Evolutionary conservation across 2,888 invertebrate species (phyloP).

Genomic region (Agrochola macilenta): DNA sequence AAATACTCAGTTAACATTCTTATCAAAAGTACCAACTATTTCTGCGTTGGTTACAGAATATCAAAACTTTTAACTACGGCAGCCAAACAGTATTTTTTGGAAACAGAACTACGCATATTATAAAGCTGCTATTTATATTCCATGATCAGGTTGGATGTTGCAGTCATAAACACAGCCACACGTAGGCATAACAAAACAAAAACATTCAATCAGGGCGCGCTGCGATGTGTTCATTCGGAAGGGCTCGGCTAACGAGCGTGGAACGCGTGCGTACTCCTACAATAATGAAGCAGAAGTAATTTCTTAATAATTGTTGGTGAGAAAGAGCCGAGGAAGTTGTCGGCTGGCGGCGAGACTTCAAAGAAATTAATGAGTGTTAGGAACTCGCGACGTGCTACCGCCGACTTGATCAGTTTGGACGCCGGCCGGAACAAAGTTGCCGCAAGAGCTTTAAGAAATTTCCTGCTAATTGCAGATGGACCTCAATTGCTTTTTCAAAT

Average conservation of each 20-base stretch:
- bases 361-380: conserved; percentile 90
- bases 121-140: conserved; percentile 4
- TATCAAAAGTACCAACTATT: conserved; percentile 50
- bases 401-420: conserved; percentile 89
- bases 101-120: conserved; percentile 12
- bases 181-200: conserved; percentile 69
- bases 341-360: conserved; percentile 84
- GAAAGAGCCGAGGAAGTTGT: conserved; percentile 84
- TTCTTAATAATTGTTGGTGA: conserved; percentile 87
- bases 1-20: conserved; percentile 66
- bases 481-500: conserved; percentile 74
- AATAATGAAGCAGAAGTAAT: conserved; percentile 86
- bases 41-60: conserved; percentile 32
- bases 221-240: conserved; percentile 75
- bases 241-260: conserved; percentile 74
- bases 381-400: conserved; percentile 87
- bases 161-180: conserved; percentile 36
- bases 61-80: conserved; percentile 38
- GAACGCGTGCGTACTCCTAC: conserved; percentile 74
- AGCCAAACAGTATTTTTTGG: conserved; percentile 6
- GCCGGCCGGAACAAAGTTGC: conserved; percentile 89
- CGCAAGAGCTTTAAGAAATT: conserved; percentile 83
- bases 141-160: conserved; percentile 38
- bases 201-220: conserved; percentile 76
- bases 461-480: conserved; percentile 83